These are phyloP conservation scores for Macroteleia sp. DNA, from an alignment of 2,888 invertebrate genomes.

Conservation along the genomic window DNA sequence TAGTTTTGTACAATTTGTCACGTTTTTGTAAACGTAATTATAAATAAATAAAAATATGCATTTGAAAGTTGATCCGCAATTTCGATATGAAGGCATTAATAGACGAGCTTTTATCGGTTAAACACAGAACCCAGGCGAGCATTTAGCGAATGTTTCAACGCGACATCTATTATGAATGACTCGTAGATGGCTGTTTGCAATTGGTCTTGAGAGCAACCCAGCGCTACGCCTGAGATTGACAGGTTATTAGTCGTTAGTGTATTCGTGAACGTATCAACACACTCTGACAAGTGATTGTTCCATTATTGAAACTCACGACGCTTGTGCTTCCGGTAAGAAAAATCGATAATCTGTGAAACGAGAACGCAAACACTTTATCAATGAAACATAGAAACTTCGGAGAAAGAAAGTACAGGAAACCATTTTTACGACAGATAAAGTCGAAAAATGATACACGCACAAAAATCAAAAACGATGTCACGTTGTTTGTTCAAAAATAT, in stretches of 20 bases:
- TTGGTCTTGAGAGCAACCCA: slow-evolving; percentile 48
- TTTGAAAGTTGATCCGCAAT: slow-evolving; percentile 5
- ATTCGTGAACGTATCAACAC: slow-evolving; percentile 56
- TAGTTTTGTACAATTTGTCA: too few relatives aligned
- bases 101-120: slow-evolving; percentile 10
- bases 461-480: too few relatives aligned
- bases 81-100: slow-evolving; percentile 4
- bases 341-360: slow-evolving; percentile 38
- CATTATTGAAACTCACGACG: slow-evolving; percentile 40
- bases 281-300: slow-evolving; percentile 57
- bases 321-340: slow-evolving; percentile 20
- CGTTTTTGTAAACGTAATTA: too few relatives aligned
- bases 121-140: slow-evolving; percentile 15
- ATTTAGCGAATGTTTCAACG: slow-evolving; percentile 44
- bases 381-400: slow-evolving; percentile 14
- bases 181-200: slow-evolving; percentile 46
- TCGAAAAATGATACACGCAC: not conserved
- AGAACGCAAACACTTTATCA: slow-evolving; percentile 18
- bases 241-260: slow-evolving; percentile 59
- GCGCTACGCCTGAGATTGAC: slow-evolving; percentile 52
- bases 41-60: not conserved
- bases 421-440: too few relatives aligned
- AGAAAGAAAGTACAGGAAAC: too few relatives aligned
- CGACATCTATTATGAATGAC: slow-evolving; percentile 53
- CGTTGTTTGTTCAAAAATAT: too few relatives aligned